Conservation (phyloP, 2,113 vertebrate genomes). For the Silurus glanis region DNA sequence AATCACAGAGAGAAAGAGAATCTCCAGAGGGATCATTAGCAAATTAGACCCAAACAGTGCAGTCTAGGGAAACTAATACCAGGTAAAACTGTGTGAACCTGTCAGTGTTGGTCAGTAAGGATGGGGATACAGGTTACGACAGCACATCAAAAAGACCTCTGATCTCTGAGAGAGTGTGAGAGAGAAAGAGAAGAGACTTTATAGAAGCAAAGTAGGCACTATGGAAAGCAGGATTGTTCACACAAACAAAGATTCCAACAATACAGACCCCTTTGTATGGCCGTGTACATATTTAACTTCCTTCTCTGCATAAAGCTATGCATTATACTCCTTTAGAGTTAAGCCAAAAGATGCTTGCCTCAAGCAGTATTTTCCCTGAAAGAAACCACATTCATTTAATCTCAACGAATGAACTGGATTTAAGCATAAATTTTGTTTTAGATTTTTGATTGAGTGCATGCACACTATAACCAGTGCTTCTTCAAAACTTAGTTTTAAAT, state of each 20-base stretch:
- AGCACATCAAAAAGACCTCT: constrained; percentile 42
- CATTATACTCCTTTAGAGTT: constrained; percentile 15
- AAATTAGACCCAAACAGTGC: constrained; percentile 72
- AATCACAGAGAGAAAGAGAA: constrained; percentile 59
- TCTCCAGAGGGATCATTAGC: constrained; percentile 74
- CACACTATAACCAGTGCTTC: background rate
- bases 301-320: constrained; percentile 27
- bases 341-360: constrained; percentile 14
- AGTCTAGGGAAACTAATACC: constrained; percentile 63
- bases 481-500: background rate
- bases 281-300: constrained; percentile 35
- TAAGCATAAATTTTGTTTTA: too few species aligned
- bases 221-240: background rate
- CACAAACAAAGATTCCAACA: constrained; percentile 22
- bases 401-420: constrained; percentile 20
- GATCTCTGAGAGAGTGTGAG: constrained; percentile 21
- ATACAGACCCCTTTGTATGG: constrained; percentile 18
- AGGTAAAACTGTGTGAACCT: constrained; percentile 47
- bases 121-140: constrained; percentile 60
- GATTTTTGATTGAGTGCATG: constrained; percentile 14
- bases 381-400: constrained; percentile 22
- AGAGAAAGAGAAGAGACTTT: constrained; percentile 3
- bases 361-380: constrained; percentile 48
- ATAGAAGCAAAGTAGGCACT: background rate
- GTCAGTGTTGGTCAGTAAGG: constrained; percentile 49